A percentile compares a stretch with the other conserved stretches of the same genome.
Evolutionary conservation across 1,140 invertebrate genomes (phyloP).

Genomic region (Drosophila tropicalis): DNA sequence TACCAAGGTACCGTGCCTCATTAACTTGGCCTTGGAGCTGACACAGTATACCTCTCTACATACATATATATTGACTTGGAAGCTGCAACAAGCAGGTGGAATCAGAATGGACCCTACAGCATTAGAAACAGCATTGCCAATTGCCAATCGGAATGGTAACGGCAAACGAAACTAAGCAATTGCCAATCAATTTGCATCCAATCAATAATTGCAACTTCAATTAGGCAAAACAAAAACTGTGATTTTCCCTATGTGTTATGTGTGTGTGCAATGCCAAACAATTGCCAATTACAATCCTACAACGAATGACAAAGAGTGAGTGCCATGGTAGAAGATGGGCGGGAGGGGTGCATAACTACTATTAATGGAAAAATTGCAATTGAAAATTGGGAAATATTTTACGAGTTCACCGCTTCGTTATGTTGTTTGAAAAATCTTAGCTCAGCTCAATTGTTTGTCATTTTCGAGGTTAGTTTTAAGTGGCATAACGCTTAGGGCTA

Average conservation of each 20-base stretch:
- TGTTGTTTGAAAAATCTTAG: slow-evolving; percentile 25
- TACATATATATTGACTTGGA: not conserved
- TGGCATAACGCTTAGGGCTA: not conserved
- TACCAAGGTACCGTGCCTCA: slow-evolving; percentile 21
- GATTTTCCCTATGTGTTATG: slow-evolving; percentile 12
- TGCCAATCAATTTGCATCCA: slow-evolving; percentile 76
- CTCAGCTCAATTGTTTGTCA: slow-evolving; percentile 16
- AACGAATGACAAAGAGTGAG: not conserved
- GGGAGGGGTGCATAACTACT: not conserved
- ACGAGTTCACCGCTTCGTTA: slow-evolving; percentile 36
- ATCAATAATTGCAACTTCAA: slow-evolving; percentile 81
- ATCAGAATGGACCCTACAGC: slow-evolving; percentile 9
- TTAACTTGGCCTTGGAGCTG: slow-evolving; percentile 33
- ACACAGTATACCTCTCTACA: no score
- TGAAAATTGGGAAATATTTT: slow-evolving; percentile 48
- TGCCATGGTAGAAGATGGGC: not conserved
- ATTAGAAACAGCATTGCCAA: slow-evolving; percentile 33
- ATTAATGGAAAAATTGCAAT: slow-evolving; percentile 53
- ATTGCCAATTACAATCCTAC: slow-evolving; percentile 63
- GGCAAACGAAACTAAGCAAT: slow-evolving; percentile 47
- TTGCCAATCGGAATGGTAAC: slow-evolving; percentile 23
- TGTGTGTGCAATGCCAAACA: slow-evolving; percentile 38
- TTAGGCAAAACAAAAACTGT: slow-evolving; percentile 60
- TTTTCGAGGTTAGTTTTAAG: not conserved
- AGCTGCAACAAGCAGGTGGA: slow-evolving; percentile 56